A percentile compares a stretch with the other conserved stretches of the same genome.
Evolutionary conservation across 2,113 vertebrate genomes (phyloP).

Genomic region (Protobothrops flavoviridis): DNA sequence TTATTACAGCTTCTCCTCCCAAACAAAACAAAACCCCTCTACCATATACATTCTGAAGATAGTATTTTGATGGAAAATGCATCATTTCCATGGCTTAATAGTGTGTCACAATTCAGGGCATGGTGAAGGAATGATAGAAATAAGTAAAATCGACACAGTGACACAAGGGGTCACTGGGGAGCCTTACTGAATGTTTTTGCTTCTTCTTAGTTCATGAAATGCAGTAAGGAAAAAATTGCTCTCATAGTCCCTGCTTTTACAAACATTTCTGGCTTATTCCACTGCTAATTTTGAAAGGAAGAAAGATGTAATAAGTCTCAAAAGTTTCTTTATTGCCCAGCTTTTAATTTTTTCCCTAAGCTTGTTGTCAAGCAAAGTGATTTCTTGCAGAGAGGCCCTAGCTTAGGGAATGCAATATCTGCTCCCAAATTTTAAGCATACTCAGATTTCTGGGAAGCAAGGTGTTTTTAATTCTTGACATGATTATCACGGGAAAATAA

Average conservation of each 20-base stretch:
- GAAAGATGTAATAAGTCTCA: conserved; percentile 24
- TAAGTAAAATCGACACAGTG: conserved; percentile 29
- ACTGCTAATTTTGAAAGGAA: conserved; percentile 9
- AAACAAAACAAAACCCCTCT: not conserved
- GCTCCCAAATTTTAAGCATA: not conserved
- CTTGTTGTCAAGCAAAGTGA: conserved; percentile 6
- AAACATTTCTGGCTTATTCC: conserved; percentile 26
- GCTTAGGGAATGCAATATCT: conserved; percentile 35
- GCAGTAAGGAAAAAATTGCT: not conserved
- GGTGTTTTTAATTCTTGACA: conserved; percentile 24
- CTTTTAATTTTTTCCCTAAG: conserved; percentile 3
- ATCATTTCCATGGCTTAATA: conserved; percentile 21
- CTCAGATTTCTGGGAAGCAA: conserved; percentile 21
- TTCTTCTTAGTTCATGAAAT: conserved; percentile 3
- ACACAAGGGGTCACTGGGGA: conserved; percentile 62
- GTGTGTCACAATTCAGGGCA: not conserved
- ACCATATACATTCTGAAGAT: not conserved
- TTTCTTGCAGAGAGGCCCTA: conserved; percentile 29
- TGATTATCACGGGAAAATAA: not conserved
- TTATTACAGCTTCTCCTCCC: not conserved
- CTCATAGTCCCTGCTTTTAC: rapidly evolving
- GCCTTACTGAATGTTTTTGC: conserved; percentile 29
- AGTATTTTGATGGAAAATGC: not conserved
- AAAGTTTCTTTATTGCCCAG: not conserved
- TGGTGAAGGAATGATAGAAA: conserved; percentile 30